phyloP scores from a whole-genome alignment of 2,797 vertebrate species.

The Parauchenoglanis ngamensis region DNA sequence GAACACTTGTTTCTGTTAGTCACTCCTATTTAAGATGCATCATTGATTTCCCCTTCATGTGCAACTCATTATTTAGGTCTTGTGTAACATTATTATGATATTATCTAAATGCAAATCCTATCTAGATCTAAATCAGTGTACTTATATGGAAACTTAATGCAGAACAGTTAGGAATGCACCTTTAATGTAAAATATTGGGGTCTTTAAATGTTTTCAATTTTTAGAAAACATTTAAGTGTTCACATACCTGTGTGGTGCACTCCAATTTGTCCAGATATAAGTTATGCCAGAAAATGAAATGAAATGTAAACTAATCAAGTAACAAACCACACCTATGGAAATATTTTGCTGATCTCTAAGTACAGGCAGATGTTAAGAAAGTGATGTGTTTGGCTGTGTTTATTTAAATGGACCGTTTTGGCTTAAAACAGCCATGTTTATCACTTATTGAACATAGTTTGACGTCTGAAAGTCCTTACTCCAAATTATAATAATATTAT shows the following conservation, averaged over 20 bases:
- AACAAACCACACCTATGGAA: conserved; percentile 21
- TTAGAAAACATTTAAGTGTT: not conserved
- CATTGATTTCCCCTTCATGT: not conserved
- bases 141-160: not conserved
- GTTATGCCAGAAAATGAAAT: not conserved
- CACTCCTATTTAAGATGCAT: not conserved
- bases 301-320: conserved; percentile 31
- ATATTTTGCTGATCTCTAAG: conserved; percentile 6
- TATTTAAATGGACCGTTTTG: not conserved
- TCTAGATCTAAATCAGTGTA: not conserved
- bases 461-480: not conserved
- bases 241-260: not conserved
- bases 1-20: not conserved
- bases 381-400: not conserved
- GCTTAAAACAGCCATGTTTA: conserved; percentile 8
- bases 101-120: not conserved
- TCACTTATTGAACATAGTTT: conserved; percentile 9
- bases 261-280: not conserved
- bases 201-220: not conserved
- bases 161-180: conserved; percentile 31
- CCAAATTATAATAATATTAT: not conserved
- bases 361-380: conserved; percentile 32
- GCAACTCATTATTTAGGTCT: conserved; percentile 33
- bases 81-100: conserved; percentile 27
- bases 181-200: conserved; percentile 14